Percentiles rank a stretch among this genome's conserved stretches.
phyloP scores from a whole-genome alignment of 2,888 invertebrate genomes.

The Beris morrisii region DNA sequence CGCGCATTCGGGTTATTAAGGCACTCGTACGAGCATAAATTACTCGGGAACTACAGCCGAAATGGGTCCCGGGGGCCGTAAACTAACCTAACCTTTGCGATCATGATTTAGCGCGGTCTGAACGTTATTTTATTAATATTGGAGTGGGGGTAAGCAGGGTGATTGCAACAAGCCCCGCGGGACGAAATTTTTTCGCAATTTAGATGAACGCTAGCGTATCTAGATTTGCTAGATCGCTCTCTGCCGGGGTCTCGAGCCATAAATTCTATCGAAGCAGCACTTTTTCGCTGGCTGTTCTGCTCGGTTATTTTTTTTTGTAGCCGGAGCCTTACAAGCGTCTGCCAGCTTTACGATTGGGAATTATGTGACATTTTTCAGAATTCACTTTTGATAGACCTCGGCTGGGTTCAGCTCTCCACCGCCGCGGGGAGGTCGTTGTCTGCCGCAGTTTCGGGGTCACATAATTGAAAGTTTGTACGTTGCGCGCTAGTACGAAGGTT shows the following conservation, averaged over 20 bases:
- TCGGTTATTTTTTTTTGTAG: slow-evolving; percentile 12
- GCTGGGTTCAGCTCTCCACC: slow-evolving; percentile 23
- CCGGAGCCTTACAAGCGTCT: slow-evolving; percentile 10
- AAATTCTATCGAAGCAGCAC: slow-evolving; percentile 15
- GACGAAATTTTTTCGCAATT: slow-evolving; percentile 15
- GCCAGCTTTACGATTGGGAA: slow-evolving; percentile 10
- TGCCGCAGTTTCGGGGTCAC: slow-evolving; percentile 1
- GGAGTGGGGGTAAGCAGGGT: slow-evolving; percentile 4
- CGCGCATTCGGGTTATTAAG: slow-evolving; percentile 28
- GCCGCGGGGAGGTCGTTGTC: background rate
- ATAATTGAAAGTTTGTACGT: too few species aligned
- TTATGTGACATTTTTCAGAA: slow-evolving; percentile 22
- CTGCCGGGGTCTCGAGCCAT: slow-evolving; percentile 13
- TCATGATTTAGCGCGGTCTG: slow-evolving; percentile 28
- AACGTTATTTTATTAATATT: slow-evolving; percentile 27
- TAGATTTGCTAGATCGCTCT: slow-evolving; percentile 28
- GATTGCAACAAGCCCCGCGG: slow-evolving; percentile 23
- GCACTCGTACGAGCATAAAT: slow-evolving; percentile 30
- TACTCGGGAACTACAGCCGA: slow-evolving; percentile 11
- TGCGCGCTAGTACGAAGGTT: too few species aligned
- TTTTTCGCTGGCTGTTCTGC: background rate
- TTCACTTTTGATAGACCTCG: slow-evolving; percentile 29
- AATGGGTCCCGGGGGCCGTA: slow-evolving; percentile 21
- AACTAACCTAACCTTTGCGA: slow-evolving; percentile 32
- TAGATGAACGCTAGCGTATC: slow-evolving; percentile 19